Percentiles rank a stretch among this genome's conserved stretches.
Conservation (phyloP, 2,113 vertebrate species). For the Raja brachyura region DNA sequence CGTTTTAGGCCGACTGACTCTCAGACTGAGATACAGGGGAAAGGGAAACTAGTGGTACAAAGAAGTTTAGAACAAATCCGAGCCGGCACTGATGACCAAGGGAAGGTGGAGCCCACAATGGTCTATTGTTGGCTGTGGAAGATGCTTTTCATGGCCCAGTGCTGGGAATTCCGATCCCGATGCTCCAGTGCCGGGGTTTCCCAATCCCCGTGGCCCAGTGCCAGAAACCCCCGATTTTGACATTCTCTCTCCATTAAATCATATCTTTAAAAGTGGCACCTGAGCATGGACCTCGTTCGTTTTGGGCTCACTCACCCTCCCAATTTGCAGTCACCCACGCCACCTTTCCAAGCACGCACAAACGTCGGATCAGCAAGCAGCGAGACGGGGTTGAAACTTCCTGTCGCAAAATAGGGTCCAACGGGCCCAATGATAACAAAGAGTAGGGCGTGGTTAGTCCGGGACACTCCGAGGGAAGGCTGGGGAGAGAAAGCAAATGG, state of each 20-base stretch:
- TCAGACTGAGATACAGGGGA: too few species aligned
- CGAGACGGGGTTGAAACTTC: constrained; percentile 67
- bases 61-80: too few species aligned
- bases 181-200: background rate
- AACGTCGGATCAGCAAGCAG: constrained; percentile 73
- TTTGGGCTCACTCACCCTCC: constrained; percentile 66
- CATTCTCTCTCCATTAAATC: background rate
- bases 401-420: constrained; percentile 73
- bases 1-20: too few species aligned
- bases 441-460: constrained; percentile 58
- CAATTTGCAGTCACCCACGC: constrained; percentile 73
- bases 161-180: background rate
- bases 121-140: too few species aligned
- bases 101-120: too few species aligned
- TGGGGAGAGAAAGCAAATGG: constrained; percentile 43
- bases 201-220: background rate
- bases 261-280: background rate
- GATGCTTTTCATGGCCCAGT: background rate
- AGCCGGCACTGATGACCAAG: too few species aligned
- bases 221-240: background rate
- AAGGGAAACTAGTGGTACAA: too few species aligned
- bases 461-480: constrained; percentile 71
- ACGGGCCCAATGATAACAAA: constrained; percentile 75
- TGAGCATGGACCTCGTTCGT: background rate
- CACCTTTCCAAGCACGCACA: constrained; percentile 73